A percentile compares a stretch with the other conserved stretches of the same genome.
These are phyloP conservation scores for Hemistola chrysoprasaria DNA, from an alignment of 2,888 invertebrate genomes.

Conservation along the genomic window DNA sequence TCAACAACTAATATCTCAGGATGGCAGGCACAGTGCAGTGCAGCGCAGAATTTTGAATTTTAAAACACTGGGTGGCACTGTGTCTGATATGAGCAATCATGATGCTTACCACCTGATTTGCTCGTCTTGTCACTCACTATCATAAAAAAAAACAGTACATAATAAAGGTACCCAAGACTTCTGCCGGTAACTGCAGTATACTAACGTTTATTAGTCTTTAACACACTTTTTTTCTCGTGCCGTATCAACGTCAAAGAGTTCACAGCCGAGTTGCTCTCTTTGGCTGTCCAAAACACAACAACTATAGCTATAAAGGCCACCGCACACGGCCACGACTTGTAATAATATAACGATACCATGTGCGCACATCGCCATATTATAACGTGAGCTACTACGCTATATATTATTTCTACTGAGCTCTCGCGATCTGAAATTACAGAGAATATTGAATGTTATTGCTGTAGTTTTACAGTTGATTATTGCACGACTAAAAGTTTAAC, in stretches of 20 bases:
- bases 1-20: no score
- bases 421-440: slow-evolving; percentile 53
- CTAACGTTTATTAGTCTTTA: slow-evolving; percentile 11
- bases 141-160: no score
- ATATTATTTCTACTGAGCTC: slow-evolving; percentile 39
- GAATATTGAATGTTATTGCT: no score
- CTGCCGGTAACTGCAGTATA: slow-evolving; percentile 1
- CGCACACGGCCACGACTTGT: slow-evolving; percentile 41
- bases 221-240: not conserved
- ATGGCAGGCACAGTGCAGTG: no score
- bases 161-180: no score
- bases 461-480: no score
- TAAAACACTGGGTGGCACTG: no score
- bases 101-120: no score
- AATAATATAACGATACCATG: slow-evolving; percentile 38
- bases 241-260: slow-evolving; percentile 25
- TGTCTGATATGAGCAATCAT: no score
- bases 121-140: no score
- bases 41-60: no score
- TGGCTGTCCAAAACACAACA: slow-evolving; percentile 70
- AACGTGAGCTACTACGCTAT: slow-evolving; percentile 47
- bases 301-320: slow-evolving; percentile 58
- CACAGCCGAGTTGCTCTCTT: slow-evolving; percentile 28
- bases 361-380: slow-evolving; percentile 51
- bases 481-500: no score